Conservation (phyloP, 2,113 vertebrate species). For the Otis tarda region DNA sequence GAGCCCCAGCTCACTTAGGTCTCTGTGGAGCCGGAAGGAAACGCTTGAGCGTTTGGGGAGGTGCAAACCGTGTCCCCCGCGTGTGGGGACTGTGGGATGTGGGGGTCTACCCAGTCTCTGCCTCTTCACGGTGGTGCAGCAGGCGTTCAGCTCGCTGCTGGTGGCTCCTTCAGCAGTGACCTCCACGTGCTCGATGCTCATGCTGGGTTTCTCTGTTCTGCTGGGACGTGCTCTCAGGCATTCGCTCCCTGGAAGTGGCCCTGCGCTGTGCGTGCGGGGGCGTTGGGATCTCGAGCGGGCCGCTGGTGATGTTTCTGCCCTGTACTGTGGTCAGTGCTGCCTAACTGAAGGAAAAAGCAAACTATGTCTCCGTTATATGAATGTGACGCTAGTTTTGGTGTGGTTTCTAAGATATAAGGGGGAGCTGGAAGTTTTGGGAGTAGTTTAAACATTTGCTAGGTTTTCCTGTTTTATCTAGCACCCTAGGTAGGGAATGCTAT, state of each 20-base stretch:
- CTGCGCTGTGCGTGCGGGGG: fast-evolving
- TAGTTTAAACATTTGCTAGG: not conserved
- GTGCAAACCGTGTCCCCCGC: not conserved
- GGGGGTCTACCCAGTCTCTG: not conserved
- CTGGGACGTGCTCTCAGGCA: too few species aligned
- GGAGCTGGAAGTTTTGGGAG: not conserved
- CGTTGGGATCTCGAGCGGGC: not conserved
- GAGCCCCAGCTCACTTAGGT: too few species aligned
- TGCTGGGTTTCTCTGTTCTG: not conserved
- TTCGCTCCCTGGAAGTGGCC: not conserved
- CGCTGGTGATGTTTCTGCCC: not conserved
- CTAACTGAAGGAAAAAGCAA: not conserved
- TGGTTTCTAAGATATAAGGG: not conserved
- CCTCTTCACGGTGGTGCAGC: not conserved
- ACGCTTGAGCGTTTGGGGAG: fast-evolving
- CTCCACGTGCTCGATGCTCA: not conserved
- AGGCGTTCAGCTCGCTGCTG: fast-evolving
- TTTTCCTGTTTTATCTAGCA: not conserved
- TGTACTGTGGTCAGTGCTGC: not conserved
- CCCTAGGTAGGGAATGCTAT: not conserved
- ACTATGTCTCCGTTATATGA: not conserved
- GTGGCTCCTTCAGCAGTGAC: not conserved
- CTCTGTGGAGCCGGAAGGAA: not conserved
- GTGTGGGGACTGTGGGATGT: not conserved
- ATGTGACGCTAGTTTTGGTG: not conserved